Percentiles rank a stretch among this genome's conserved stretches.
Evolutionary conservation across 2,113 vertebrate genomes (phyloP).

Genomic region (Triplophysa dalaica): DNA sequence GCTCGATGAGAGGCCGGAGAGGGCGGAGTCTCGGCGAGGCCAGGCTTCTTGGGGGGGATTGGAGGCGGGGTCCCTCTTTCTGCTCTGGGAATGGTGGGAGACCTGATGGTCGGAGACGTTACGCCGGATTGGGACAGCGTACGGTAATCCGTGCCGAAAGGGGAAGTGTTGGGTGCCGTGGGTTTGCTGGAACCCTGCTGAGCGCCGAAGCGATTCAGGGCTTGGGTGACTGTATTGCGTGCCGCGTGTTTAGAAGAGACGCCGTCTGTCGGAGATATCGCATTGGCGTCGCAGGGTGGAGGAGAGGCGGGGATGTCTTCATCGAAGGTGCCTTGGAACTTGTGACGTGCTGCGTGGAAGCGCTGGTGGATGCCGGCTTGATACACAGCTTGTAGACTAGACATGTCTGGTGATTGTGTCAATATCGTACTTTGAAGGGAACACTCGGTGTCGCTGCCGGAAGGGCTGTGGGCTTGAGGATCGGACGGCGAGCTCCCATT

Average conservation of each 20-base stretch:
- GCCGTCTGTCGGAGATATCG: slow-evolving; percentile 75
- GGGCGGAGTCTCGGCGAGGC: slow-evolving; percentile 85
- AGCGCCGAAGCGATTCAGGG: slow-evolving; percentile 85
- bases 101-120: slow-evolving; percentile 81
- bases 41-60: slow-evolving; percentile 94
- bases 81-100: slow-evolving; percentile 84
- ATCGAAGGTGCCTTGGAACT: slow-evolving; percentile 85
- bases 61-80: slow-evolving; percentile 93
- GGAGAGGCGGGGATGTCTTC: slow-evolving; percentile 68
- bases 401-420: slow-evolving; percentile 60
- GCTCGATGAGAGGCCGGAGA: slow-evolving; percentile 72
- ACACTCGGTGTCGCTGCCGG: slow-evolving; percentile 70
- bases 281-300: slow-evolving; percentile 65
- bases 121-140: slow-evolving; percentile 77
- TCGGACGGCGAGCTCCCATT: slow-evolving; percentile 42
- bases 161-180: slow-evolving; percentile 80
- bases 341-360: slow-evolving; percentile 92
- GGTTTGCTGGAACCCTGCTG: slow-evolving; percentile 79
- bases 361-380: slow-evolving; percentile 95
- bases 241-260: slow-evolving; percentile 86
- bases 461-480: slow-evolving; percentile 49
- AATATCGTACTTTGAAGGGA: slow-evolving; percentile 34
- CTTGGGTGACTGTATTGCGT: slow-evolving; percentile 91
- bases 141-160: slow-evolving; percentile 93
- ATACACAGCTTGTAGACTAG: slow-evolving; percentile 86